Evolutionary conservation across 2,888 invertebrate species (phyloP).

Genomic region (Sarcophaga variegata): DNA sequence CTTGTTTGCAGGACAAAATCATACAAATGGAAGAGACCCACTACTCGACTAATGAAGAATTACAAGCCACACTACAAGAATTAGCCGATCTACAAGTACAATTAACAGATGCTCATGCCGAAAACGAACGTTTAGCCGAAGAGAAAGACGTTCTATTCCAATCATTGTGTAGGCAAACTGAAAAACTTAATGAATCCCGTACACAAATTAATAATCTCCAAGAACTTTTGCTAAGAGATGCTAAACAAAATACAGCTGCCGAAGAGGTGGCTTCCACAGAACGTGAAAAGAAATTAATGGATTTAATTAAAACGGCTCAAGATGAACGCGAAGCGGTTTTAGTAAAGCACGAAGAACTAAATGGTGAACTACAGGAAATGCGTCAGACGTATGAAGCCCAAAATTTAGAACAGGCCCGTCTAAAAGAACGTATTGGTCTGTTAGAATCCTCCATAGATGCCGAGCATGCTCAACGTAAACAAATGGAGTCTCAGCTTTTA

Average conservation of each 20-base stretch:
- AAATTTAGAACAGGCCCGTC: slow-evolving; percentile 85
- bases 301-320: slow-evolving; percentile 91
- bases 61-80: slow-evolving; percentile 96
- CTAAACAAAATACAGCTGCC: slow-evolving; percentile 82
- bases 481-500: slow-evolving; percentile 88
- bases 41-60: slow-evolving; percentile 93
- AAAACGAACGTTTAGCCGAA: slow-evolving; percentile 92
- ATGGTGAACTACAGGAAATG: slow-evolving; percentile 86
- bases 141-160: slow-evolving; percentile 95
- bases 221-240: slow-evolving; percentile 88
- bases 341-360: slow-evolving; percentile 90
- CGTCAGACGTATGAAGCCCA: slow-evolving; percentile 85
- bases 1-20: slow-evolving; percentile 95
- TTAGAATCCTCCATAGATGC: slow-evolving; percentile 90
- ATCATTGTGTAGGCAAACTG: slow-evolving; percentile 95
- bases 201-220: slow-evolving; percentile 92
- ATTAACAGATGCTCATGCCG: slow-evolving; percentile 92
- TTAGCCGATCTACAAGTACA: slow-evolving; percentile 94
- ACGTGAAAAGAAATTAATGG: slow-evolving; percentile 90
- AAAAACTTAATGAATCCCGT: slow-evolving; percentile 93
- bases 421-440: slow-evolving; percentile 87
- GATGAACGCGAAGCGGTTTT: slow-evolving; percentile 89
- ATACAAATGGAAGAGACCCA: slow-evolving; percentile 83
- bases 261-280: slow-evolving; percentile 88
- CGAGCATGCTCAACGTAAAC: slow-evolving; percentile 88